phyloP scores from a whole-genome alignment of 2,888 invertebrate species.

The Hartigia nigra region DNA sequence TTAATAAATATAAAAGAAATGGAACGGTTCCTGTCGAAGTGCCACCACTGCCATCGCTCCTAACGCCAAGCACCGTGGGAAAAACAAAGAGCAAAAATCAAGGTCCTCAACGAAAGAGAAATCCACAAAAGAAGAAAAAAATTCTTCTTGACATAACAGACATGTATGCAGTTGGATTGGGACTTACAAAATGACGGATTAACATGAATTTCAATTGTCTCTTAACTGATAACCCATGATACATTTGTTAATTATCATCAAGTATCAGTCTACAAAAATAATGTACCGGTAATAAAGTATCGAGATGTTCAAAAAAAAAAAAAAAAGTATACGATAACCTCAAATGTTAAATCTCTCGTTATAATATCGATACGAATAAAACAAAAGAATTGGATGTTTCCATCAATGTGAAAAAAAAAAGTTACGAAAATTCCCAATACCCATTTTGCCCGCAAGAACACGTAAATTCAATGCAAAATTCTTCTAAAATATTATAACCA shows the following conservation, averaged over 20 bases:
- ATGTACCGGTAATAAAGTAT: neutral
- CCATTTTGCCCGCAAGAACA: neutral
- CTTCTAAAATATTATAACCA: neutral
- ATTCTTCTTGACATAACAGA: slow-evolving; percentile 45
- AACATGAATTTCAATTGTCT: neutral
- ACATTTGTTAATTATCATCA: neutral
- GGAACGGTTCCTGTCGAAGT: slow-evolving; percentile 17
- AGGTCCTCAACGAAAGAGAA: slow-evolving; percentile 32
- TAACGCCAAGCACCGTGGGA: slow-evolving; percentile 28
- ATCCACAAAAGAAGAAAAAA: slow-evolving; percentile 42
- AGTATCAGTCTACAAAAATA: neutral
- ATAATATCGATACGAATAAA: neutral
- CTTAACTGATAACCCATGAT: neutral
- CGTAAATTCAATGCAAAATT: neutral
- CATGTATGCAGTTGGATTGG: slow-evolving; percentile 56
- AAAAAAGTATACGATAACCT: neutral
- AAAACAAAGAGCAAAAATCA: slow-evolving; percentile 38
- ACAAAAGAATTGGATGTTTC: neutral
- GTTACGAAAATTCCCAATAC: neutral
- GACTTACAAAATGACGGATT: slow-evolving; percentile 39
- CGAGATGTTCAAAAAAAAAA: neutral
- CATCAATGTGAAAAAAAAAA: neutral
- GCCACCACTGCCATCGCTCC: slow-evolving; percentile 30
- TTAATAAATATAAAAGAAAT: slow-evolving; percentile 52
- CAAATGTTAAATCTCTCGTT: neutral